These are phyloP conservation scores for Diarsia brunnea DNA, from an alignment of 2,888 invertebrate species.

Conservation along the genomic window DNA sequence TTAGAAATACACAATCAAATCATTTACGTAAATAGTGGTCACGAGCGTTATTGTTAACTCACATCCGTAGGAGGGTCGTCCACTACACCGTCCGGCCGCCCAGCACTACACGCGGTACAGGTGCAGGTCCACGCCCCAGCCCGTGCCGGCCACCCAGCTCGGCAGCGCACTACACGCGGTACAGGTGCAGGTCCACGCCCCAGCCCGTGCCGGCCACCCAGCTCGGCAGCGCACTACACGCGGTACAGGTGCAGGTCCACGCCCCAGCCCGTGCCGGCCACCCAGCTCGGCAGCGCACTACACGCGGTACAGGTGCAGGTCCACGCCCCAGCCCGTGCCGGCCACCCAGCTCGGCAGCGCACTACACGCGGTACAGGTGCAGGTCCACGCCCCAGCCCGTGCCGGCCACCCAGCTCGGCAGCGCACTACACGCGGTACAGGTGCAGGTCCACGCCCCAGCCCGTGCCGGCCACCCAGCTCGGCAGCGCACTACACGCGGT, in stretches of 20 bases:
- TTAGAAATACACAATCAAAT: neutral
- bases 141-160: slow-evolving; percentile 91
- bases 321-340: slow-evolving; percentile 92
- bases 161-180: slow-evolving; percentile 21
- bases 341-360: too few relatives aligned
- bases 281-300: too few relatives aligned
- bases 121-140: slow-evolving; percentile 91
- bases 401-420: neutral
- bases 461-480: slow-evolving; percentile 78
- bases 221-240: too few relatives aligned
- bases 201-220: slow-evolving; percentile 79
- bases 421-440: slow-evolving; percentile 11
- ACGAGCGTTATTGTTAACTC: neutral
- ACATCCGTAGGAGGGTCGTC: neutral
- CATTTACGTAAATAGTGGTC: neutral
- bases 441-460: slow-evolving; percentile 91
- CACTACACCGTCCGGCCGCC: neutral
- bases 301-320: slow-evolving; percentile 11
- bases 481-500: slow-evolving; percentile 8
- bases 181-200: slow-evolving; percentile 93
- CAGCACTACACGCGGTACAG: slow-evolving; percentile 5
- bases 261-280: slow-evolving; percentile 93
- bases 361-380: slow-evolving; percentile 12
- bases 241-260: slow-evolving; percentile 92
- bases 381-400: slow-evolving; percentile 92